phyloP scores from a whole-genome alignment of 2,113 vertebrate species.

The Colistium nudipinnis region DNA sequence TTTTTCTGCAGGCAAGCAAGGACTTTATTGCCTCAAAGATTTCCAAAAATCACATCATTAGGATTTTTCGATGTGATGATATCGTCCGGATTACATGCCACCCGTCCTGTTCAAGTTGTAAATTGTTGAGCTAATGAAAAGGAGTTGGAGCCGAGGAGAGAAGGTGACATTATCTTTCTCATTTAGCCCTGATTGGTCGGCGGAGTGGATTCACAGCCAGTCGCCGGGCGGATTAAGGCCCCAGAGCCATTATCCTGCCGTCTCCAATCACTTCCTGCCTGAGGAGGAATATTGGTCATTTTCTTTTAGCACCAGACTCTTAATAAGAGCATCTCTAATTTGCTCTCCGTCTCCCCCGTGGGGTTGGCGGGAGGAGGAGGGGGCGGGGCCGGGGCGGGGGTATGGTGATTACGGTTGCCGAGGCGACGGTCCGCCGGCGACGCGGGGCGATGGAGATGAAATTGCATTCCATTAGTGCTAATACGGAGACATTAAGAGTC shows the following conservation, averaged over 20 bases:
- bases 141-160: constrained; percentile 20
- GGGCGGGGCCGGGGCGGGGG: constrained; percentile 48
- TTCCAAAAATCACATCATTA: too few species aligned
- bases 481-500: constrained; percentile 82
- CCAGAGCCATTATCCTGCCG: constrained; percentile 66
- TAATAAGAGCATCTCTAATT: constrained; percentile 73
- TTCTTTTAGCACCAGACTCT: constrained; percentile 68
- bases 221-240: too few species aligned
- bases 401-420: constrained; percentile 82
- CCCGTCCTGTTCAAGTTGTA: too few species aligned
- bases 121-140: constrained; percentile 48
- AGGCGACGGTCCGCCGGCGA: constrained; percentile 76
- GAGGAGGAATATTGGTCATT: constrained; percentile 66
- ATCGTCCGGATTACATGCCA: too few species aligned
- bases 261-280: constrained; percentile 66
- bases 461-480: constrained; percentile 85
- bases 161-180: constrained; percentile 56
- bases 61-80: too few species aligned
- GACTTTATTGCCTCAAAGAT: too few species aligned
- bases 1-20: neutral
- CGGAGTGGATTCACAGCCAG: constrained; percentile 46
- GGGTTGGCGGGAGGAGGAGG: constrained; percentile 52
- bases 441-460: constrained; percentile 77
- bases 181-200: constrained; percentile 44
- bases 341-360: constrained; percentile 61